Base-by-base conservation (phyloP, 2,113 vertebrate genomes). In the Delphinus delphis region DNA sequence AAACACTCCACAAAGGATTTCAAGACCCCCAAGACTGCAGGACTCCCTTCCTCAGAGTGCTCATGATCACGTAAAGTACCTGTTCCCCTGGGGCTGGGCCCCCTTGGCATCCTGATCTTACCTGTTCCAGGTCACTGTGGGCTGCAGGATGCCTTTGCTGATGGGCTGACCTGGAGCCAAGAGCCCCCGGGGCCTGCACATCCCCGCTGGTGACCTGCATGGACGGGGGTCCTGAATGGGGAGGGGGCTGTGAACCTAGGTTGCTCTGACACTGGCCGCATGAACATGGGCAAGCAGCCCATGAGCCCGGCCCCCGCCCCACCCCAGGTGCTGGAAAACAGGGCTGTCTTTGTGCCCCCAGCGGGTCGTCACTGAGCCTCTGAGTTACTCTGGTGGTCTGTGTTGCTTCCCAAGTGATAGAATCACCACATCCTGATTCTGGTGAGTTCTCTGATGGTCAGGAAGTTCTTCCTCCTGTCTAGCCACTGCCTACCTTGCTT, bases 191-290 rank as follows among this genome's bases (percentile, higher is more conserved):
- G 13, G 99, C 98, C 93, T 98, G 98, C 77, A 99, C 98, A 21
- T 99, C 99, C 93, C 99, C 98, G 68, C 98, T 98, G 1, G 99
- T 98, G 90, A 99, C 99, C 96, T 99, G 99, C 96, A 99, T 98
- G 81, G 98, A 99, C 3, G 99, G 99, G 74, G 99, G 98, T 90
- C 98, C 99, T 99, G 98, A 89, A 97, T 18, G 15, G 50, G 17
- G 18, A 50, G 18, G 23, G 21, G 18, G 21, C 65, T 6, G 3
- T 7, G 47, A 58, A 38, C 10, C 18, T 17, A 8, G 17, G 28
- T 50, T 11, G 41, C 41, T 63, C 8, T 2, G 28, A 44, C 60
- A 11, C 86, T 21, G 28, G 31, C 38, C 23, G 9, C 3, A 2
- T 18, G 15, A 80, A 13, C 12, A 12, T 26, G 55, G 55, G 38